Evolutionary conservation across 2,888 invertebrate genomes (phyloP), one percentile per base, ranked within the genome.

Genomic region (Ernsta delagoae): DNA sequence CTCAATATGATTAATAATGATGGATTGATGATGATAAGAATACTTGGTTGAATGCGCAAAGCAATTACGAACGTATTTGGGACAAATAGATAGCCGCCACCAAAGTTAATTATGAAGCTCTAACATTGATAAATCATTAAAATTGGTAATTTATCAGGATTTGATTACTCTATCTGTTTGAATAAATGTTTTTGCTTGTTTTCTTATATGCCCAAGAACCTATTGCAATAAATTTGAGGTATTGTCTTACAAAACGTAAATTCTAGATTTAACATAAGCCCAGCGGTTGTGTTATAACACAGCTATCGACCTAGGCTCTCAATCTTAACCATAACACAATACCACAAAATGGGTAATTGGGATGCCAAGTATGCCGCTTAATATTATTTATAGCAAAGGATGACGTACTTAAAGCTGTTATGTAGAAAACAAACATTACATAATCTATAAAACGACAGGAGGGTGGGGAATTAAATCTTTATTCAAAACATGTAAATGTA

Each of bases 321-420:
- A 34, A 50, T 62, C 34, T 50, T 62, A 50, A 62, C 50, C 61
- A 62, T 50, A 62, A 50, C 45, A 61, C 48, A 48, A 48, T 5
- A 12, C 39, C 36, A 36, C 50, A 50, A 62, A 50, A 62, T 53
- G 50, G 61, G 31, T n/a, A 16, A 9, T 36, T 50, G n/a, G 45
- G 8, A n/a, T 62, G 12, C 7, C 50, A 36, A 50, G 53, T 31
- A 34, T 34, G 56, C 34, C 56, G 34, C 6, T 56, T 56, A 53
- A 53, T 11, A 53, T 12, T 31, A 12, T 48, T 48, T 48, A 48
- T 6, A 12, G n/a, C 12, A 12, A 48, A 48, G 12, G 48, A 48
- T 48, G n/a, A 48, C n/a, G n/a, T 45, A 45, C 45, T 45, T 5
- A n/a, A 4, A n/a, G 45, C 45, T n/a, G 5, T 45, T 43, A 43